Base-by-base conservation (phyloP, 2,888 invertebrate species). In the Fragum sueziense region DNA sequence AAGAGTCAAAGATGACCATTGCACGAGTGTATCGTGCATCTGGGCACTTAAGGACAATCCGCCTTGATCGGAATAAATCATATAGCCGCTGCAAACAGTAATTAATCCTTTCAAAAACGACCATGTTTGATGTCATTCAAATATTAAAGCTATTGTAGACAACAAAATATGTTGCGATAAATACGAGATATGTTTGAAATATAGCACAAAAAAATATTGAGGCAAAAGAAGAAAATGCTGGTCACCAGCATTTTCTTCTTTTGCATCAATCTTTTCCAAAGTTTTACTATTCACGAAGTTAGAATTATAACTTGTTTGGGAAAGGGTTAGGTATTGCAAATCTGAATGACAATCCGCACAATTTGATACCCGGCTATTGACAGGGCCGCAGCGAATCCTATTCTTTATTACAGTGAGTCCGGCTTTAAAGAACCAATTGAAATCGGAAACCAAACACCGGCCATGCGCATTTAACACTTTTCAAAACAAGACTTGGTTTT, bases 381-480 rank as follows among this genome's bases (percentile, higher is more conserved):
- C 74, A 74, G 37, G 47, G 25, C 25, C 62, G 67, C 54, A 31
- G 41, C 0, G 74, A 37, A 74, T 74, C 74, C 74, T 33, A 74
- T 74, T 74, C 74, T 74, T 74, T 74, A 74, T 68, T 67, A 67
- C 74, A 68, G 25, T 9, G 22, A 54, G 31, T 31, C 61, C 29
- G 52, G 61, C 29, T 62, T 70, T 70, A 57, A 73, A 70, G 47
- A 70, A 67, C 14, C 52, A 52, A 70, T 76, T 76, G 82, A 76
- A 82, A 82, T 70, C 29, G 52, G 51, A 82, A 68, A 69, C 82
- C 57, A 74, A 76, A 79, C 79, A 79, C 79, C 82, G 76, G 73
- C 67, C 76, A 76, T 76, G 65, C 65, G 65, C 65, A n/a, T 27
- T 65, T 61, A n/a, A n/a, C n/a, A n/a, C n/a, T n/a, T n/a, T n/a